These are phyloP conservation scores for Sepioteuthis lessoniana DNA, from an alignment of 2,888 invertebrate species.

Conservation along the genomic window DNA sequence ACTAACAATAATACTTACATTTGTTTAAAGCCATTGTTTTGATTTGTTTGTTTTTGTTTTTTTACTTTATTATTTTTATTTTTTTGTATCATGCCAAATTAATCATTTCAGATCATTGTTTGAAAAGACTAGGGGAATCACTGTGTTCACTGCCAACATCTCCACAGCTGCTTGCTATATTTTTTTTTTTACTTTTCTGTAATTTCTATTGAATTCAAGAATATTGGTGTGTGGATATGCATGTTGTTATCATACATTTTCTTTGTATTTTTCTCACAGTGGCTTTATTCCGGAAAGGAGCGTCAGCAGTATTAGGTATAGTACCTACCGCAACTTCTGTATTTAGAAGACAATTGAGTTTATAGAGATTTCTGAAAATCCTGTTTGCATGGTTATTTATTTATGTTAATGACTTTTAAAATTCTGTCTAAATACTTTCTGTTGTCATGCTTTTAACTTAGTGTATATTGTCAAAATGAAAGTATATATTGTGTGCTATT, in stretches of 20 bases:
- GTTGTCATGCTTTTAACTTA: neutral
- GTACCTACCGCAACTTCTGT: constrained; percentile 38
- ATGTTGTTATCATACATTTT: constrained; percentile 49
- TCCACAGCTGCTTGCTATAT: neutral
- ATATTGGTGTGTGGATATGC: neutral
- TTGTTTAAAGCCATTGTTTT: neutral
- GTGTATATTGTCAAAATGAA: too few relatives aligned
- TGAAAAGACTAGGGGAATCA: neutral
- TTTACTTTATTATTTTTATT: neutral
- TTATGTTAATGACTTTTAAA: neutral
- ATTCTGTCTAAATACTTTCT: neutral
- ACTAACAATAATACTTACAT: too few relatives aligned
- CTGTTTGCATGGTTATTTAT: neutral
- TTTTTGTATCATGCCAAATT: neutral
- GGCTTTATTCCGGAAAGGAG: constrained; percentile 99
- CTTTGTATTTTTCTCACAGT: constrained; percentile 79
- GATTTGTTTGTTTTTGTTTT: neutral
- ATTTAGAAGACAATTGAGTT: neutral
- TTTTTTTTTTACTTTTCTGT: neutral
- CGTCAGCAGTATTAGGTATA: constrained; percentile 86
- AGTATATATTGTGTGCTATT: too few relatives aligned
- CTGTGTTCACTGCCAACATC: neutral
- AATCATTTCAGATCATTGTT: neutral
- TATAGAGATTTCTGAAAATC: neutral
- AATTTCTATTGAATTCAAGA: neutral